Evolutionary conservation across 1,140 invertebrate genomes (phyloP), one percentile per base, ranked within the genome.

Genomic region (Aphelenchoides fujianensis): DNA sequence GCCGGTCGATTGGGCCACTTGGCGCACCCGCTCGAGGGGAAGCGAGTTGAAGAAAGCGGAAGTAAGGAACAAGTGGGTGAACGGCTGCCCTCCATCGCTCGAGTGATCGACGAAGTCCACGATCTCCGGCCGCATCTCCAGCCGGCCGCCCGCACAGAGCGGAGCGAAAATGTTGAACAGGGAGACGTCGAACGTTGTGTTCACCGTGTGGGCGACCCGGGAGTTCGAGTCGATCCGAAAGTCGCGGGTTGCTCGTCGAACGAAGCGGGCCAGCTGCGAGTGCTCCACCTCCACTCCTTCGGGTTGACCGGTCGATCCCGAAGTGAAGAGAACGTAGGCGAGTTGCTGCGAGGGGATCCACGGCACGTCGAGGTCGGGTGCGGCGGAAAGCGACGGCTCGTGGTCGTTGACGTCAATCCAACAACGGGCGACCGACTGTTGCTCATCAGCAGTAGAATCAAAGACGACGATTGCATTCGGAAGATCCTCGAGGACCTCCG

Each of bases 1-100:
- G 9, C 77, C 70, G 16, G 67, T 74, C 16, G 68, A 36, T 23
- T 62, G 70, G 16, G 36, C 41, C 30, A 81, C 23, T 53, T 55
- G 2, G 1, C 12, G 12, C 2, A 72, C 23, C n/a, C 74, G 41
- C 54, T 69, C n/a, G 3, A 32, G n/a, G 12, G 34, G 53, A 19
- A 82, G 68, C 16, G 61, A 23, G 70, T 82, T 81, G 64, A 81
- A 81, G 7, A 81, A 63, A 12, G 79, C 80, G 5, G 79, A 78
- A 2, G 74, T 78, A 23, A 81, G 48, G 55, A 81, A 80, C 0
- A 77, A 37, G 73, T 74, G 68, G 32, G 61, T 79, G 30, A 61
- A 68, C 53, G 31, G 37, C 3, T 62, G 1, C 1, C 3, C 2
- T n/a, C n/a, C n/a, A n/a, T n/a, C n/a, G n/a, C n/a, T n/a, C n/a